Evolutionary conservation across 2,113 vertebrate species (phyloP).

Genomic region (Tragelaphus imberbis): DNA sequence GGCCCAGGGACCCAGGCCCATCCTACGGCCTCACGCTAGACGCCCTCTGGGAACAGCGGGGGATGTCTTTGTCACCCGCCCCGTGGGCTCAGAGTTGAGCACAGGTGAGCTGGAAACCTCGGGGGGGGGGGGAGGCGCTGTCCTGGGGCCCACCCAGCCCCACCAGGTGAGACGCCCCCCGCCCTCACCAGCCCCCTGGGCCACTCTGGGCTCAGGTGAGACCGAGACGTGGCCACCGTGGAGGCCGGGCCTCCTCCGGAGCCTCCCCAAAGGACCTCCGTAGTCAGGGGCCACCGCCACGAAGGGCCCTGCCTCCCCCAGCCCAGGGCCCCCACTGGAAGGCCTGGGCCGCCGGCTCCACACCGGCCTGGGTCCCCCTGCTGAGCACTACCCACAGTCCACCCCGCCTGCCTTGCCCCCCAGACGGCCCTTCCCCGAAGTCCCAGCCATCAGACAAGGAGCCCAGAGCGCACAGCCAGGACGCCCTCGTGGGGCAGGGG

Average conservation of each 20-base stretch:
- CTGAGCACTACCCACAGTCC: rapidly evolving
- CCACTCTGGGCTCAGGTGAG: neutral
- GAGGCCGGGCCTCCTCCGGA: neutral
- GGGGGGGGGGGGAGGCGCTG: rapidly evolving
- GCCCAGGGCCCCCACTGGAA: too few relatives aligned
- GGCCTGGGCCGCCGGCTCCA: neutral
- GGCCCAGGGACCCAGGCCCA: neutral
- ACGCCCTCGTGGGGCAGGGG: rapidly evolving
- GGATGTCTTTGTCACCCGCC: too few relatives aligned
- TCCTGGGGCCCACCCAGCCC: too few relatives aligned
- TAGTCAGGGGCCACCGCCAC: rapidly evolving
- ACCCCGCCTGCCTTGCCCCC: neutral
- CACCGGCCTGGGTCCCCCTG: rapidly evolving
- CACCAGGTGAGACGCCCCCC: rapidly evolving
- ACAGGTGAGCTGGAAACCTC: rapidly evolving
- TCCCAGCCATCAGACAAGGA: neutral
- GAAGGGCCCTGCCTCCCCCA: too few relatives aligned
- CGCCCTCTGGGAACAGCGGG: neutral
- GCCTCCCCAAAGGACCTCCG: neutral
- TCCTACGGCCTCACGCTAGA: neutral
- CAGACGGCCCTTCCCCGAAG: neutral
- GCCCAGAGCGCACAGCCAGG: neutral
- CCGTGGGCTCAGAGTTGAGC: neutral
- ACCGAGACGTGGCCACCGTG: rapidly evolving
- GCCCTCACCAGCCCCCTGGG: rapidly evolving